These are phyloP conservation scores for Pelobates fuscus DNA, from an alignment of 2,113 vertebrate species.

Conservation along the genomic window DNA sequence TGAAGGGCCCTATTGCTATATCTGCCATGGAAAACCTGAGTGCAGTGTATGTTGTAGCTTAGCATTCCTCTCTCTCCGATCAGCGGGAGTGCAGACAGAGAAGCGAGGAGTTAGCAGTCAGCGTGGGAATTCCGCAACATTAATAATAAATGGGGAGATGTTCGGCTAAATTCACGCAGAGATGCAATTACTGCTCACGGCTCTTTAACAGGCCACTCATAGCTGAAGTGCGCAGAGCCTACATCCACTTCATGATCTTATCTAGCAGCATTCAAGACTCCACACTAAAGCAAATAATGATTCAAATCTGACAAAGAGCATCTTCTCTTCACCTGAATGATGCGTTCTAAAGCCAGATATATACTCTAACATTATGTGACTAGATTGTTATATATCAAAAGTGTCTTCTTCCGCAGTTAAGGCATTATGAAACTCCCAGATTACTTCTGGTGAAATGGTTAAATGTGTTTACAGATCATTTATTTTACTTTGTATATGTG, in stretches of 20 bases:
- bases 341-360: no score
- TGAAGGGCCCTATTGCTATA: neutral
- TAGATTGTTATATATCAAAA: no score
- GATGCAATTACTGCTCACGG: slow-evolving; percentile 33
- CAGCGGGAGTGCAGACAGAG: slow-evolving; percentile 15
- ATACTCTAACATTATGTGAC: no score
- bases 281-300: neutral
- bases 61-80: slow-evolving; percentile 16
- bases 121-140: slow-evolving; percentile 32
- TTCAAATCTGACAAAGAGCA: no score
- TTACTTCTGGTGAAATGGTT: no score
- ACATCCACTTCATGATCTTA: neutral
- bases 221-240: neutral
- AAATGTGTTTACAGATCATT: no score
- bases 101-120: slow-evolving; percentile 17
- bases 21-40: neutral
- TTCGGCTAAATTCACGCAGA: slow-evolving; percentile 38
- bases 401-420: no score
- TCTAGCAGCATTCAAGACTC: neutral
- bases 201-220: slow-evolving; percentile 3
- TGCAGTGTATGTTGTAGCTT: neutral
- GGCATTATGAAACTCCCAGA: no score
- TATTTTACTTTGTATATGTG: no score
- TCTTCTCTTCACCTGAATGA: no score
- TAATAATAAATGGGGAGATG: slow-evolving; percentile 43